Evolutionary conservation across 2,113 vertebrate genomes (phyloP).

Genomic region (Paramisgurnus dabryanus): DNA sequence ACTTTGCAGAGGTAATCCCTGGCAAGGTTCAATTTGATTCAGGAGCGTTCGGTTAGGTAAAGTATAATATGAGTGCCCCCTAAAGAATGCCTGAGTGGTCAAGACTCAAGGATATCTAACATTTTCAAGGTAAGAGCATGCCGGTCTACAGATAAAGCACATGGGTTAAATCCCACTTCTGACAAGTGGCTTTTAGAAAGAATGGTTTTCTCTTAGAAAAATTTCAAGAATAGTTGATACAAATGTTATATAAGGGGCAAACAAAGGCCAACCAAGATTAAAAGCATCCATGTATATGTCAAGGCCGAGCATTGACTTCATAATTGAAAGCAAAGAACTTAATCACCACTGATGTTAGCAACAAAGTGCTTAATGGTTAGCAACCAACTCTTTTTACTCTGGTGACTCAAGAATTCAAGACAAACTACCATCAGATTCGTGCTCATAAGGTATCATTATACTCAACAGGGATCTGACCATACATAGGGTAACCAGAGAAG

Average conservation of each 20-base stretch:
- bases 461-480: not conserved
- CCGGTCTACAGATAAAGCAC: not conserved
- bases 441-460: not conserved
- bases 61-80: not conserved
- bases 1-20: no score
- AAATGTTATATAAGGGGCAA: not conserved
- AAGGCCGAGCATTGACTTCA: not conserved
- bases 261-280: not conserved
- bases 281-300: not conserved
- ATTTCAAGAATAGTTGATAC: no score
- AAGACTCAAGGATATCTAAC: not conserved
- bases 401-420: not conserved
- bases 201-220: not conserved
- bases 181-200: conserved; percentile 8
- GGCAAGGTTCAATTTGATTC: no score
- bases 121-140: conserved; percentile 8
- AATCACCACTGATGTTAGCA: not conserved
- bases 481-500: no score
- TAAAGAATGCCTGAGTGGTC: not conserved
- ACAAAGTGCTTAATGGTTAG: not conserved
- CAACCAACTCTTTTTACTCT: not conserved
- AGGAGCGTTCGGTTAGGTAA: no score
- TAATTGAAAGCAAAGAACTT: not conserved
- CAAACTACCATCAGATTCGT: not conserved
- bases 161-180: not conserved